Conservation (phyloP, 1,140 invertebrate genomes). For the Meloidogyne hapla region DNA sequence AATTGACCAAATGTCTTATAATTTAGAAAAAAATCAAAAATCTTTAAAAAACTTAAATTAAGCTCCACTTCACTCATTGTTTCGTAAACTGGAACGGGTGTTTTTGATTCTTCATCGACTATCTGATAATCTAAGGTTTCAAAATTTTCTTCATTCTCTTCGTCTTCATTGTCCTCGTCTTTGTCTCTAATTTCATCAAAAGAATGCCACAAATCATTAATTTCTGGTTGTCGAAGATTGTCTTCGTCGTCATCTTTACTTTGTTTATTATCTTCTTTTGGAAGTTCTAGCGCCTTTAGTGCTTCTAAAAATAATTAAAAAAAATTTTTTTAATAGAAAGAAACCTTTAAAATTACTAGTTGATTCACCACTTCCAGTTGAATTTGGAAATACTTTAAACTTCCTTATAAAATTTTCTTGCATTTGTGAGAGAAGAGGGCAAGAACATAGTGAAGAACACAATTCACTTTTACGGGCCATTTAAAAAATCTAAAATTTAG, state of each 20-base stretch:
- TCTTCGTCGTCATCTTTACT: not conserved
- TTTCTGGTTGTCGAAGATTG: not conserved
- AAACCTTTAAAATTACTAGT: not conserved
- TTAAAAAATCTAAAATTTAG: not conserved
- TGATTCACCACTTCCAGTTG: not conserved
- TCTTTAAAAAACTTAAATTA: conserved; percentile 13
- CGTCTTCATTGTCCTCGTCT: not conserved
- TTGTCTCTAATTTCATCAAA: not conserved
- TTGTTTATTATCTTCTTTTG: not conserved
- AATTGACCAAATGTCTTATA: not conserved
- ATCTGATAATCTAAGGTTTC: conserved; percentile 16
- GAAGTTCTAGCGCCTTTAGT: not conserved
- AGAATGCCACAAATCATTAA: conserved; percentile 6
- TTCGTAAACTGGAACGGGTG: conserved; percentile 23
- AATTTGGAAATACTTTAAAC: conserved; percentile 14
- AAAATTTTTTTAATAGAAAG: not conserved
- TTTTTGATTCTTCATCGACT: conserved; percentile 14
- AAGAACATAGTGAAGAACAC: conserved; percentile 24
- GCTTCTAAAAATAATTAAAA: not conserved
- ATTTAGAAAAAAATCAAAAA: not conserved
- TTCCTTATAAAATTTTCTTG: conserved; percentile 26
- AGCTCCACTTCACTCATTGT: conserved; percentile 22
- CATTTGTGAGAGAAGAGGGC: conserved; percentile 11
- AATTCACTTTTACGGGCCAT: not conserved
- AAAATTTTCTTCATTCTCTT: not conserved